Conservation (phyloP, 2,113 vertebrate species). For the Manacus vitellinus region DNA sequence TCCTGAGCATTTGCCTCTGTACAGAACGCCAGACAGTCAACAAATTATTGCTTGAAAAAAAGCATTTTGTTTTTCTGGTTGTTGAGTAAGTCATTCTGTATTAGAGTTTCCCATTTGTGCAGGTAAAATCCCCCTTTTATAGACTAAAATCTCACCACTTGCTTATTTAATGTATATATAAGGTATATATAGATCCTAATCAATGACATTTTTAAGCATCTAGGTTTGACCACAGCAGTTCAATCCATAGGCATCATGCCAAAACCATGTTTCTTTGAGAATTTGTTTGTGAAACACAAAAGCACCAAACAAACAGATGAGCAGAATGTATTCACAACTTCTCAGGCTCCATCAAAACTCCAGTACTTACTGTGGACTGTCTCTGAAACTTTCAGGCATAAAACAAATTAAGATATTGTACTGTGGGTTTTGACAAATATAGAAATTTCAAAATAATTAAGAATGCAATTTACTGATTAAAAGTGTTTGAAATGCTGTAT, state of each 20-base stretch:
- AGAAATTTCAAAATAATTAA: constrained; percentile 64
- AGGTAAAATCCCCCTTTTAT: neutral
- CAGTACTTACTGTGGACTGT: neutral
- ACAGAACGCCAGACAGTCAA: neutral
- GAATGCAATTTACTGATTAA: constrained; percentile 58
- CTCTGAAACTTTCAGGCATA: constrained; percentile 35
- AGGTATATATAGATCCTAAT: neutral
- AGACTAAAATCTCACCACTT: neutral
- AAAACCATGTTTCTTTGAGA: neutral
- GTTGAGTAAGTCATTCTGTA: neutral
- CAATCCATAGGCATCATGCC: neutral
- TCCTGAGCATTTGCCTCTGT: neutral
- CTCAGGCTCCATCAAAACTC: neutral
- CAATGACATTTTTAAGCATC: neutral
- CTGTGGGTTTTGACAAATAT: constrained; percentile 41
- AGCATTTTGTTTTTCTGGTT: neutral
- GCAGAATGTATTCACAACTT: neutral
- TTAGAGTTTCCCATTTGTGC: neutral
- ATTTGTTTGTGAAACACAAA: neutral
- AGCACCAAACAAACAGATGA: neutral
- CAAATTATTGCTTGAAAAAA: neutral
- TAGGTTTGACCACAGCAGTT: neutral
- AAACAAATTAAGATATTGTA: constrained; percentile 47
- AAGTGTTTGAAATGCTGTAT: constrained; percentile 32
- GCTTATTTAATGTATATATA: neutral